Percentiles rank a stretch among this genome's conserved stretches.
Conservation (phyloP, 2,797 vertebrate species). For the Pristis pectinata region DNA sequence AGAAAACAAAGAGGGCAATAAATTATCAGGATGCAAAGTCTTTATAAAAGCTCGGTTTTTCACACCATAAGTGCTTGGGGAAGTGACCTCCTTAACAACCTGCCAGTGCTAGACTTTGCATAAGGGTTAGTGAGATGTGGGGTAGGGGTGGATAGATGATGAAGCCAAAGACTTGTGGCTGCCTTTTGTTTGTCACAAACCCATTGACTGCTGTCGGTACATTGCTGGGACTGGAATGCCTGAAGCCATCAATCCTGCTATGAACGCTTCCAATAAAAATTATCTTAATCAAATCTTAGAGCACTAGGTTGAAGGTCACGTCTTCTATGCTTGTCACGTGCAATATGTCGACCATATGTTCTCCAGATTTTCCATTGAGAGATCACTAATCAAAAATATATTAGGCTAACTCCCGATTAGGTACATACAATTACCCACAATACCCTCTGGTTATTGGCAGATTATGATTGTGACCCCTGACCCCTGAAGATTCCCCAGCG, state of each 20-base stretch:
- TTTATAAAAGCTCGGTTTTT: background rate
- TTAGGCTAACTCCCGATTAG: constrained; percentile 54
- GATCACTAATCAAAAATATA: constrained; percentile 32
- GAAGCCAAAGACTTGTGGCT: background rate
- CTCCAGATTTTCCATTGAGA: constrained; percentile 3
- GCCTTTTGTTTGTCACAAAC: constrained; percentile 7
- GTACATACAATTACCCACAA: constrained; percentile 63
- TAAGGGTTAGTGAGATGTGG: background rate
- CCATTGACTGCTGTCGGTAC: background rate
- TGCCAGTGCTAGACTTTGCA: background rate
- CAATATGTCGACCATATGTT: constrained; percentile 32
- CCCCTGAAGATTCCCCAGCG: constrained; percentile 48
- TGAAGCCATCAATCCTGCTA: constrained; percentile 17
- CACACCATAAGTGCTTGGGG: background rate
- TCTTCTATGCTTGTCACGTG: background rate
- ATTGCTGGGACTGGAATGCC: background rate
- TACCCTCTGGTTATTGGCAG: constrained; percentile 56
- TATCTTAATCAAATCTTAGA: constrained; percentile 36
- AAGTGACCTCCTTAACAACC: background rate
- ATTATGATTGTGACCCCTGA: constrained; percentile 64
- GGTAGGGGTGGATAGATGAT: background rate
- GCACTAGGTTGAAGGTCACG: constrained; percentile 33
- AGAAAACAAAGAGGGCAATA: background rate
- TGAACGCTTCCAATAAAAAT: constrained; percentile 32
- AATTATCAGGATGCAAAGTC: background rate